Conservation (phyloP, 2,113 vertebrate species). For the Pelmatolapia mariae region DNA sequence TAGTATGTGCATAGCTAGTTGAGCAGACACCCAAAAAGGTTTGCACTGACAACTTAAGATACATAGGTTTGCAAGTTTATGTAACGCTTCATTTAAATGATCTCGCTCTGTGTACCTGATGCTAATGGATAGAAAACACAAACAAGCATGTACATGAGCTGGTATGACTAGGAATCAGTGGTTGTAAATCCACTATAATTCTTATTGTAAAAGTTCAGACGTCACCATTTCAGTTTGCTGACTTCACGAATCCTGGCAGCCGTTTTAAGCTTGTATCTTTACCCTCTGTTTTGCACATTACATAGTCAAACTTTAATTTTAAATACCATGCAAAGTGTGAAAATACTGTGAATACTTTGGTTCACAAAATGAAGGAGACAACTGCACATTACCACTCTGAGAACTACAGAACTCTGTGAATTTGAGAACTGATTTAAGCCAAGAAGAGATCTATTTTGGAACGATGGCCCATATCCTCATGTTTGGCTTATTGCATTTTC, state of each 20-base stretch:
- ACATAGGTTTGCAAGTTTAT: not conserved
- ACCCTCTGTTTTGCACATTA: not conserved
- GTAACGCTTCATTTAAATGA: not conserved
- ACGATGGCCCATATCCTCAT: not conserved
- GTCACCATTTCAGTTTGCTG: not conserved
- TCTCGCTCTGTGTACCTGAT: not conserved
- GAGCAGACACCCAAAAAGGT: not conserved
- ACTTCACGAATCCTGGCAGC: not conserved
- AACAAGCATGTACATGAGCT: not conserved
- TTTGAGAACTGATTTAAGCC: not conserved
- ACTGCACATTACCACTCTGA: not conserved
- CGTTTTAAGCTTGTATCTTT: not conserved
- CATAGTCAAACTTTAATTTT: accelerated
- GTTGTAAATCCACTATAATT: accelerated
- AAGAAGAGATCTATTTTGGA: not conserved
- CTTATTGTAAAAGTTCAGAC: not conserved
- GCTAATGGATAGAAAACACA: not conserved
- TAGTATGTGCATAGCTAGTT: not conserved
- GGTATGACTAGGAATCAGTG: not conserved
- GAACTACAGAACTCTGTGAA: not conserved
- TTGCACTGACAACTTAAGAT: not conserved
- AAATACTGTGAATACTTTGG: not conserved
- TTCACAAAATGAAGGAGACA: not conserved
- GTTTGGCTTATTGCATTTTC: constrained; percentile 11
- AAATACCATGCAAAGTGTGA: not conserved